Evolutionary conservation across 92 coral and sea anemone genomes (phyloP), one percentile per base, ranked within the genome.

Genomic region (Porites lobata): DNA sequence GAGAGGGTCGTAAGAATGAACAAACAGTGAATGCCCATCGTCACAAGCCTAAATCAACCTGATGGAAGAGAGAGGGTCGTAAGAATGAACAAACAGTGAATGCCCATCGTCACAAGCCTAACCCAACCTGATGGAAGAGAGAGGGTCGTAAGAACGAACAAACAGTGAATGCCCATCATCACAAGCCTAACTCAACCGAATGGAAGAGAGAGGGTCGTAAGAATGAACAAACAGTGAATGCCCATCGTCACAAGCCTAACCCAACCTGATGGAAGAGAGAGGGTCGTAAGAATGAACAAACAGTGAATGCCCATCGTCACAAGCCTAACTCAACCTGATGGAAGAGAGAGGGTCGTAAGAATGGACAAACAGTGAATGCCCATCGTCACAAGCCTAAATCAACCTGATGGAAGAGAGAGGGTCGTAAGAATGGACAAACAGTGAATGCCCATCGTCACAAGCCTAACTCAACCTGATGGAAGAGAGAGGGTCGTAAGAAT

Each of bases 211-310:
- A 72, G 32, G 4, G 53, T 70, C 75, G 64, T 63, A 78, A 78
- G 71, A 78, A 78, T 62, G 82, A 38, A 63, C 82, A 78, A 78
- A 18, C 83, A 78, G 64, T 62, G 83, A 43, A 78, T 78, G 83
- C 59, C 65, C 83, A 63, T 78, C 72, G 72, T 78, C 83, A 78
- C 83, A 78, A 78, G 83, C 83, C 58, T 78, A 78, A 64, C 83
- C 47, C 83, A 78, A 78, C 83, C 83, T 47, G 72, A 17, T 63
- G 83, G 72, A 38, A 78, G 83, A 62, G 83, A 78, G 83, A 78
- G 83, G 83, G 83, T 78, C 72, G 12, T 64, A 62, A 78, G 83
- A 78, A 50, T 63, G 83, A 47, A 78, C 83, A 78, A 78, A 11
- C 83, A 78, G 64, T 62, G 83, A 63, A 78, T 78, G 72, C 72